These are phyloP conservation scores for Myzus persicae DNA, from an alignment of 1,140 invertebrate species.

Conservation along the genomic window DNA sequence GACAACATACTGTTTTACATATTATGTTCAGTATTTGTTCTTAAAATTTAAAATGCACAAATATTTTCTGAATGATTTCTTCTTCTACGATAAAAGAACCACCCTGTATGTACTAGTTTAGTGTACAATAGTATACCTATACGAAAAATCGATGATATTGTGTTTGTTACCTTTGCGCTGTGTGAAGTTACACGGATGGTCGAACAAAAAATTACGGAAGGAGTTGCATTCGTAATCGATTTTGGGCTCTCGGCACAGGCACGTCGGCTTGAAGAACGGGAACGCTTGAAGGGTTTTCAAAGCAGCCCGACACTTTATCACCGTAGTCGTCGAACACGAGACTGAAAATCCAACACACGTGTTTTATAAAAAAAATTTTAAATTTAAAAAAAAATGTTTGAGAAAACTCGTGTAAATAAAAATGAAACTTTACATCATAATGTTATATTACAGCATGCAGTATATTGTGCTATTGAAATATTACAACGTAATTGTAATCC, in stretches of 20 bases:
- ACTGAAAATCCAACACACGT: slow-evolving; percentile 71
- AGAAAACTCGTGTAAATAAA: neutral
- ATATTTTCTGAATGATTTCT: no score
- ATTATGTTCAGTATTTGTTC: neutral
- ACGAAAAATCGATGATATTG: slow-evolving; percentile 14
- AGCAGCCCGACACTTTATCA: slow-evolving; percentile 89
- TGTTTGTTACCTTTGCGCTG: slow-evolving; percentile 79
- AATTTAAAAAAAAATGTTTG: neutral
- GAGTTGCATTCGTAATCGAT: slow-evolving; percentile 90
- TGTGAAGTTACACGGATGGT: slow-evolving; percentile 89
- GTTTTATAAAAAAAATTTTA: neutral
- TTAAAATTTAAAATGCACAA: neutral
- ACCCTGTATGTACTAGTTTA: neutral
- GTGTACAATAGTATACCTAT: neutral
- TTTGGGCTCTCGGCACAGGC: slow-evolving; percentile 86
- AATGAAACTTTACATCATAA: neutral
- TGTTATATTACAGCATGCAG: neutral
- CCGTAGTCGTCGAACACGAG: slow-evolving; percentile 89
- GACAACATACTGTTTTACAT: neutral
- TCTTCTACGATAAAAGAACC: neutral
- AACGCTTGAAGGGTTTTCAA: slow-evolving; percentile 86
- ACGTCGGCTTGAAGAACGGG: slow-evolving; percentile 90
- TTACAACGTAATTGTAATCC: neutral
- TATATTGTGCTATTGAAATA: neutral
- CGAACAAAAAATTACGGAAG: slow-evolving; percentile 89